Conservation (phyloP, 1,140 invertebrate genomes). For the Cydia pomonella region DNA sequence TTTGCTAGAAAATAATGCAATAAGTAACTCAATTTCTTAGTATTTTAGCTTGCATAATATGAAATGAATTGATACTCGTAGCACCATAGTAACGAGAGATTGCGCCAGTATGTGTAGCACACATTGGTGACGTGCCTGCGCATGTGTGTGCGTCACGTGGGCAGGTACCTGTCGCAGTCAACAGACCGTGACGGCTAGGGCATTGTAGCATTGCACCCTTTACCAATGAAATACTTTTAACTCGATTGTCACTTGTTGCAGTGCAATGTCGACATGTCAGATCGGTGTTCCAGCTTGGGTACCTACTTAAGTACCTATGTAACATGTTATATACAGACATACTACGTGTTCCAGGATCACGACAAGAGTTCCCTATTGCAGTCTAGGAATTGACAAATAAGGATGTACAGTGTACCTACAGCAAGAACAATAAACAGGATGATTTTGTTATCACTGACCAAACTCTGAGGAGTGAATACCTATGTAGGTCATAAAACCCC, state of each 20-base stretch:
- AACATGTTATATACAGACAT: no score
- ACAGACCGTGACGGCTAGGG: conserved; percentile 56
- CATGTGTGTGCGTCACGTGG: conserved; percentile 40
- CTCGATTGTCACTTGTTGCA: background rate
- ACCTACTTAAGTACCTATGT: no score
- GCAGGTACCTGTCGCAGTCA: conserved; percentile 58
- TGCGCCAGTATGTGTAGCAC: background rate
- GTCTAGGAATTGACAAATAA: no score
- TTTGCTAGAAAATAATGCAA: background rate
- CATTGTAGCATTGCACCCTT: conserved; percentile 62
- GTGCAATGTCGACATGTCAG: background rate
- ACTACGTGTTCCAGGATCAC: no score
- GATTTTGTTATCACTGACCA: no score
- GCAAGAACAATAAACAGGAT: no score
- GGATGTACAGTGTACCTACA: no score
- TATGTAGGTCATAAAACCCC: no score
- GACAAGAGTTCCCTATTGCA: no score
- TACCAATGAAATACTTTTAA: conserved; percentile 47
- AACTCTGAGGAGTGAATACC: no score
- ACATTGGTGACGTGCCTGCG: background rate
- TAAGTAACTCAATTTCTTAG: background rate
- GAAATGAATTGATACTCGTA: background rate
- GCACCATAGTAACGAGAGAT: background rate
- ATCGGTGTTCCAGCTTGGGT: no score
- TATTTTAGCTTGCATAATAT: background rate